A percentile compares a stretch with the other conserved stretches of the same genome.
These are phyloP conservation scores for Virgularia gustaviana DNA, from an alignment of 92 coral and sea anemone genomes.

Conservation along the genomic window DNA sequence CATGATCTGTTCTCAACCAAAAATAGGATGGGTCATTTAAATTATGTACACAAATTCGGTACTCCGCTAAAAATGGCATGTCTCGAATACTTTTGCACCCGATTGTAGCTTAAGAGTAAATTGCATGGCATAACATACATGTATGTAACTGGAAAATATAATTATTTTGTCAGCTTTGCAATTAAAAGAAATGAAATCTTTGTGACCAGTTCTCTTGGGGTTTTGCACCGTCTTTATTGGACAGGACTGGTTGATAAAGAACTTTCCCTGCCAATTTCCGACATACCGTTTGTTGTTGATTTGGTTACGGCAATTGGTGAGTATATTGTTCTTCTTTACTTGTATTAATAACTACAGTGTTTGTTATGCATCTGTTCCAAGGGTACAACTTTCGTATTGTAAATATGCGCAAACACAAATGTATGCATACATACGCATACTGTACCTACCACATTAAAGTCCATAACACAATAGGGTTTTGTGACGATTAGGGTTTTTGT, in stretches of 20 bases:
- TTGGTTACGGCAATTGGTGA: conserved; percentile 85
- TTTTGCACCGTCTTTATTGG: conserved; percentile 85
- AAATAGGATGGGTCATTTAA: too few species aligned
- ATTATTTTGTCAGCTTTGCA: conserved; percentile 60
- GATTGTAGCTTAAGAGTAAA: too few species aligned
- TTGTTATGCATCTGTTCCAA: background rate
- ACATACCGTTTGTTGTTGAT: conserved; percentile 85
- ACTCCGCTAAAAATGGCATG: too few species aligned
- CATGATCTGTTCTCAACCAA: too few species aligned
- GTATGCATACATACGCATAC: background rate
- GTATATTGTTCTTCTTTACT: background rate
- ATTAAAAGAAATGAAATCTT: conserved; percentile 83
- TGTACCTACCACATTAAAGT: background rate
- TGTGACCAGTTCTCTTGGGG: conserved; percentile 88
- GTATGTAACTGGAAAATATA: background rate
- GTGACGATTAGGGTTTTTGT: background rate
- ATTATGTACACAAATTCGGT: too few species aligned
- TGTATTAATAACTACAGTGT: background rate
- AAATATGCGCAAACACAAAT: background rate
- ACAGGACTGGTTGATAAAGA: conserved; percentile 66
- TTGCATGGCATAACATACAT: background rate
- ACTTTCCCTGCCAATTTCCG: conserved; percentile 67
- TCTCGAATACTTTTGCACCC: too few species aligned
- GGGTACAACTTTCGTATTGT: background rate
- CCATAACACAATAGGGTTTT: background rate